Evolutionary conservation across 2,888 invertebrate species (phyloP).

Genomic region (Anodontia alba): DNA sequence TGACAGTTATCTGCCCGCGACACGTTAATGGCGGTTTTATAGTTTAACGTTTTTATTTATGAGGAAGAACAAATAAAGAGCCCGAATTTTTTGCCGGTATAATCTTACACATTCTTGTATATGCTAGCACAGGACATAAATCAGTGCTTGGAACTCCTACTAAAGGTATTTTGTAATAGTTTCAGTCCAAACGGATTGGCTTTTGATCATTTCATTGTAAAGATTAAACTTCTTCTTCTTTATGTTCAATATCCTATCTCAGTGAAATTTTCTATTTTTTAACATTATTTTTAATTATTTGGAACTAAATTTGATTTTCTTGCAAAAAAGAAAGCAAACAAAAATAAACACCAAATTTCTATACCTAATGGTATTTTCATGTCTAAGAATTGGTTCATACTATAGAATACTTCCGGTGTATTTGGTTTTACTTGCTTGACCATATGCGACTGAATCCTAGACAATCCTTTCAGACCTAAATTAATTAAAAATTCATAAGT

Average conservation of each 20-base stretch:
- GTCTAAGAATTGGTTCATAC: neutral
- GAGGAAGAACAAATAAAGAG: neutral
- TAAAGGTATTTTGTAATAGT: neutral
- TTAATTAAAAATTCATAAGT: neutral
- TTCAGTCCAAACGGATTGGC: neutral
- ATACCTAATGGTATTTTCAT: neutral
- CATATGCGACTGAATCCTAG: neutral
- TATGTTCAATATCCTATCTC: neutral
- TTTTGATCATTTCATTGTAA: neutral
- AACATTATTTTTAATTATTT: neutral
- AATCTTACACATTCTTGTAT: neutral
- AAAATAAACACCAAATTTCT: neutral
- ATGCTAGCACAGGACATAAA: neutral
- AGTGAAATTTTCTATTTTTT: neutral
- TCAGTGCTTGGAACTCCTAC: neutral
- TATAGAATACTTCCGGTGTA: neutral
- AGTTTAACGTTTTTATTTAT: neutral
- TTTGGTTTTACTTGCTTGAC: neutral
- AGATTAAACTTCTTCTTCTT: neutral
- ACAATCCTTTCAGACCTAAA: neutral
- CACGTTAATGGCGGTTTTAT: no score
- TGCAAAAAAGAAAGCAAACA: constrained; percentile 3
- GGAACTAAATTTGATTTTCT: neutral
- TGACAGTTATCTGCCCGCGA: no score
- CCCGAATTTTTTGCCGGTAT: neutral